Base-by-base conservation (phyloP, 2,888 invertebrate genomes). In the Drosophila cognata region DNA sequence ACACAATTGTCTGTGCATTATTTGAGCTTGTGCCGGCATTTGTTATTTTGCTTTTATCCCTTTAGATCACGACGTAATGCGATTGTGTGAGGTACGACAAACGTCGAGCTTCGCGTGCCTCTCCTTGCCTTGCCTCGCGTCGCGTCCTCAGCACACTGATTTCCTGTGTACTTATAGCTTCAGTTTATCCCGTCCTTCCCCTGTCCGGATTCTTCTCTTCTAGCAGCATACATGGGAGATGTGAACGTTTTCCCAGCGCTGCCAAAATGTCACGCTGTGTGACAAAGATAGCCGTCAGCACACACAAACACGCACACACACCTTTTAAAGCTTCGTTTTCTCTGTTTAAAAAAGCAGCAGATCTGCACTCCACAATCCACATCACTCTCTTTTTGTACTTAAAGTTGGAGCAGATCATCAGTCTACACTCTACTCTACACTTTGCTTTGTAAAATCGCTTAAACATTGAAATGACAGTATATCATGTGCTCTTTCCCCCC, bases 1-100 rank as follows among this genome's bases (percentile, higher is more conserved):
- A 71, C 77, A 77, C 88, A 88, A 88, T 88, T 84, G 88, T 88
- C 86, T 88, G 84, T 85, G 86, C 86, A 85, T 85, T 88, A 88
- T 82, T 88, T 82, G 88, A 80, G 88, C 81, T 88, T 77, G 78
- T 67, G 74, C 77, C 65, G 81, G 86, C 77, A 82, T 82, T 84
- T 88, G 84, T 85, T 84, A 83, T 83, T 83, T 84, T 61, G 66
- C 83, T 88, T 78, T 80, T 84, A 84, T 85, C 86, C 86, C 56
- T 56, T 74, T 63, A 75, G 84, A 77, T 88, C 83, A 60, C 61
- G 29, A 70, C 71, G 74, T 88, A 84, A 84, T 88, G 86, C 88
- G 83, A 84, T 84, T 88, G 85, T 74, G 61, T 72, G 86, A 69
- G 64, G 65, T 67, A 71, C 52, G 56, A 52, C 46, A 51, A 64